phyloP scores from a whole-genome alignment of 2,797 vertebrate species.

The Phalloptychus januarius region DNA sequence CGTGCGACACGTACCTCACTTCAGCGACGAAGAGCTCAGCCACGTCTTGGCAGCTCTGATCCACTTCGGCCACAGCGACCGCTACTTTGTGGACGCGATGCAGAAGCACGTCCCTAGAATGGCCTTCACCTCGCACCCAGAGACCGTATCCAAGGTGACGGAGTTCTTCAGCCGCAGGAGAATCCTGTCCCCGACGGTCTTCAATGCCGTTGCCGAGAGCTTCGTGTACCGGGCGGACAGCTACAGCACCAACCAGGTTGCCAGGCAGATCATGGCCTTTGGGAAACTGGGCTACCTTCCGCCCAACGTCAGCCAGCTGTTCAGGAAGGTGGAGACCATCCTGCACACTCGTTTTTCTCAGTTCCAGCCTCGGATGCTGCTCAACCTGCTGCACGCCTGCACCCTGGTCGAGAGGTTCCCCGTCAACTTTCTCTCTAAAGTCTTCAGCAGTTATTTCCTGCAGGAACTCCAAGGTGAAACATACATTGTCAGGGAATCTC shows the following conservation, averaged over 20 bases:
- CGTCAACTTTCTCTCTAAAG: conserved; percentile 89
- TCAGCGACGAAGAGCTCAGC: conserved; percentile 83
- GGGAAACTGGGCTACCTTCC: conserved; percentile 90
- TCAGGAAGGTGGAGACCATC: conserved; percentile 85
- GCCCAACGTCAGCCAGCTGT: conserved; percentile 83
- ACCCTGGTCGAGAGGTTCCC: conserved; percentile 87
- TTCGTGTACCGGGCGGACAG: conserved; percentile 86
- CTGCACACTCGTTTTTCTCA: conserved; percentile 75
- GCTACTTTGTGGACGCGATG: conserved; percentile 82
- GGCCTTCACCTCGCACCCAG: conserved; percentile 79
- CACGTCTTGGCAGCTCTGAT: conserved; percentile 85
- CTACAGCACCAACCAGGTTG: conserved; percentile 85
- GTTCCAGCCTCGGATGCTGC: conserved; percentile 85
- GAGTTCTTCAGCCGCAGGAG: conserved; percentile 84
- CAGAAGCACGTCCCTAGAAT: conserved; percentile 76
- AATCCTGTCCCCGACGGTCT: conserved; percentile 84
- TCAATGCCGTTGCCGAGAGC: conserved; percentile 84
- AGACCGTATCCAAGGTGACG: conserved; percentile 80
- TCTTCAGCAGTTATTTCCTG: conserved; percentile 91
- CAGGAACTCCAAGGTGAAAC: conserved; percentile 89
- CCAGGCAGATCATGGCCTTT: conserved; percentile 82
- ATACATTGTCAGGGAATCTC: neutral
- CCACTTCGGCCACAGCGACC: conserved; percentile 85
- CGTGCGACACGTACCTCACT: conserved; percentile 78
- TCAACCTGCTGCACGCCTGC: conserved; percentile 89